A percentile compares a stretch with the other conserved stretches of the same genome.
Conservation (phyloP, 2,113 vertebrate species). For the Pheucticus melanocephalus region DNA sequence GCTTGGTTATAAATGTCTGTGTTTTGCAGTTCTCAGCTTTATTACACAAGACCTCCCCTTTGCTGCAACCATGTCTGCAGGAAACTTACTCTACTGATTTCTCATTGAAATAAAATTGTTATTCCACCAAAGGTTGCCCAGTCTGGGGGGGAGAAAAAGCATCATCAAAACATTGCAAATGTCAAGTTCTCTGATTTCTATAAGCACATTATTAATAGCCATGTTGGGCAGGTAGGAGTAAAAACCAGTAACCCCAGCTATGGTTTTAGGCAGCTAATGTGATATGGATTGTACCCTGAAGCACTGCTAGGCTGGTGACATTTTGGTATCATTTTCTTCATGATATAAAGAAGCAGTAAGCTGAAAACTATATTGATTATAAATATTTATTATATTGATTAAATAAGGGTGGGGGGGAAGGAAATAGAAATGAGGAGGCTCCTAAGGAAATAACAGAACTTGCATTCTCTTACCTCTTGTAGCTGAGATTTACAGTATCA, state of each 20-base stretch:
- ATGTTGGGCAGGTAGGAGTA: neutral
- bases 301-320: neutral
- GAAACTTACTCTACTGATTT: neutral
- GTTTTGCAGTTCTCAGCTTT: neutral
- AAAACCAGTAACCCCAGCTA: neutral
- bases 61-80: neutral
- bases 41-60: neutral
- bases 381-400: neutral
- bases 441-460: neutral
- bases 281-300: neutral
- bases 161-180: neutral
- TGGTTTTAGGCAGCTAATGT: neutral
- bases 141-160: rapidly evolving
- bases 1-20: neutral
- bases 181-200: neutral
- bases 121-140: neutral
- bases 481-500: neutral
- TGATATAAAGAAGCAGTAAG: neutral
- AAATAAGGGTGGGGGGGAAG: neutral
- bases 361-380: neutral
- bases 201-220: neutral
- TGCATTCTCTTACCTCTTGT: neutral
- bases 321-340: neutral
- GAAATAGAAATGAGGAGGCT: rapidly evolving
- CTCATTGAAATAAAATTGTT: neutral